Percentiles rank a stretch among this genome's conserved stretches.
Conservation (phyloP, 2,797 vertebrate species). For the Cirrhinus molitorella region DNA sequence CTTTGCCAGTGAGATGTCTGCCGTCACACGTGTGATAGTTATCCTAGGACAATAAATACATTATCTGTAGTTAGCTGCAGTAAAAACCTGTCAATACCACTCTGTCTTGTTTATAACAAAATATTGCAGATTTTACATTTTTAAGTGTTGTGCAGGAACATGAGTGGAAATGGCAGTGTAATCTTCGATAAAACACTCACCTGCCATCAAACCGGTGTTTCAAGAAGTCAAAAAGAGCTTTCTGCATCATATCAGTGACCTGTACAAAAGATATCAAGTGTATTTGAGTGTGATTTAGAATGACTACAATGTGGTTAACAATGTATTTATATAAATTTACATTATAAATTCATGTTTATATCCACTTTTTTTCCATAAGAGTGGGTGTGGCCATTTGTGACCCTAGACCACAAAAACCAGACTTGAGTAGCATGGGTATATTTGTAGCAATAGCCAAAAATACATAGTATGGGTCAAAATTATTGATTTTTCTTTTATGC, state of each 20-base stretch:
- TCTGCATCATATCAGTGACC: slow-evolving; percentile 99
- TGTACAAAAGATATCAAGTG: slow-evolving; percentile 64
- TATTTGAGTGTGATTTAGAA: neutral
- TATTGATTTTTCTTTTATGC: no score
- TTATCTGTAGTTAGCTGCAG: neutral
- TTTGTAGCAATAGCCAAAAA: no score
- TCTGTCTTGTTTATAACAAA: neutral
- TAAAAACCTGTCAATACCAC: neutral
- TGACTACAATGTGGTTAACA: neutral
- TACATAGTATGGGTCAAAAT: no score
- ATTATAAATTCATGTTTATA: neutral
- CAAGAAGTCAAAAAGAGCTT: slow-evolving; percentile 99
- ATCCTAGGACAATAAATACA: slow-evolving; percentile 79
- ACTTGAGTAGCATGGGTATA: no score
- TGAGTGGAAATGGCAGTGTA: slow-evolving; percentile 10
- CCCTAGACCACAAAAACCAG: no score
- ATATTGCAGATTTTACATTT: neutral
- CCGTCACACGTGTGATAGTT: slow-evolving; percentile 97
- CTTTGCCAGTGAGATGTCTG: slow-evolving; percentile 97
- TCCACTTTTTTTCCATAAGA: no score
- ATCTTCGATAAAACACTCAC: slow-evolving; percentile 73
- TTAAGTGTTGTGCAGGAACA: neutral
- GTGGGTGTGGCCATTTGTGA: no score
- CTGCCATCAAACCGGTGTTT: slow-evolving; percentile 99
- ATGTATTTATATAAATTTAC: neutral